Conservation (phyloP, 2,888 invertebrate species). For the Sphinx pinastri region DNA sequence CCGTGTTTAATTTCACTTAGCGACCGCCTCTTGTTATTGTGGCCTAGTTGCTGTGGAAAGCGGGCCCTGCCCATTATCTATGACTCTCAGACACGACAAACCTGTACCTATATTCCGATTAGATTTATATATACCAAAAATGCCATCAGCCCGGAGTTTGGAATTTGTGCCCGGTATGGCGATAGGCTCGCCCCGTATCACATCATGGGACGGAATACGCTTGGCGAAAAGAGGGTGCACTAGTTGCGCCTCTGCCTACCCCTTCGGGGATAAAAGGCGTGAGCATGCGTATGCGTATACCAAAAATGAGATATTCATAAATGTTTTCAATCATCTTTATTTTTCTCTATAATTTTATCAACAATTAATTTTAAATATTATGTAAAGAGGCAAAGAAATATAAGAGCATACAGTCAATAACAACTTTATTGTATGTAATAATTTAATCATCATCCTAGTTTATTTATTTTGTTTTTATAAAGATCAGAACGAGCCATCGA, state of each 20-base stretch:
- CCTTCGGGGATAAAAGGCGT: too few species aligned
- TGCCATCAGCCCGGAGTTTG: too few species aligned
- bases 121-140: too few species aligned
- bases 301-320: too few species aligned
- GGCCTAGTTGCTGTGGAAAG: constrained; percentile 69
- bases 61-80: constrained; percentile 66
- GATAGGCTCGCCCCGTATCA: too few species aligned
- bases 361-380: not conserved
- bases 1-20: constrained; percentile 61
- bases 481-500: not conserved
- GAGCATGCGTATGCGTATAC: too few species aligned
- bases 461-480: constrained; percentile 4
- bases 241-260: too few species aligned
- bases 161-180: too few species aligned
- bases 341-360: too few species aligned
- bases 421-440: not conserved
- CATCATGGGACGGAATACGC: too few species aligned
- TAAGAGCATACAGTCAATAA: not conserved
- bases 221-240: too few species aligned
- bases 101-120: constrained; percentile 37
- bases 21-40: constrained; percentile 62
- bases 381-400: not conserved
- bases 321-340: too few species aligned
- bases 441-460: not conserved
- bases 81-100: constrained; percentile 47